These are phyloP conservation scores for Pristionchus exspectatus DNA, from an alignment of 2,888 invertebrate genomes.

Conservation along the genomic window DNA sequence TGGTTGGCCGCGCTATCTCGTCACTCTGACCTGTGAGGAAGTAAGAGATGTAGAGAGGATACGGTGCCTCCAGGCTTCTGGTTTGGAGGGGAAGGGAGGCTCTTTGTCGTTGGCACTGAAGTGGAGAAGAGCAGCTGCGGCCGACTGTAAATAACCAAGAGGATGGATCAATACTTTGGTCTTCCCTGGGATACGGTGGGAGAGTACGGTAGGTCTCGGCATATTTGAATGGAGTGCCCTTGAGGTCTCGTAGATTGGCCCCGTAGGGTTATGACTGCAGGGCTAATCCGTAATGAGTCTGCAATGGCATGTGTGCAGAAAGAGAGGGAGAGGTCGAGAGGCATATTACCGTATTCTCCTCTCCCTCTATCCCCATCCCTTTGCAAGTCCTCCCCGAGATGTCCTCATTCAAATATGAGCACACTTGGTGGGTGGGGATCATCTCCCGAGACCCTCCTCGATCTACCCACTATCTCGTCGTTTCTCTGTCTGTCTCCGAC, in stretches of 20 bases:
- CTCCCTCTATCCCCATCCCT: neutral
- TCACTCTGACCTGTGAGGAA: neutral
- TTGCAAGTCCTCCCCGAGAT: constrained; percentile 11
- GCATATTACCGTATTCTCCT: constrained; percentile 29
- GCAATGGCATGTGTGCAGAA: constrained; percentile 30
- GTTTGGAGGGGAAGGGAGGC: neutral
- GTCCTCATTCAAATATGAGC: constrained; percentile 54
- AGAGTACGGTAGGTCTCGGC: neutral
- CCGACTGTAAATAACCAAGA: constrained; percentile 41
- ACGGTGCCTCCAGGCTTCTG: constrained; percentile 6
- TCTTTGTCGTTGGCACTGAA: constrained; percentile 28
- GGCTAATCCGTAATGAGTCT: constrained; percentile 43
- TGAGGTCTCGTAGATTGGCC: neutral
- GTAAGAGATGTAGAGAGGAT: neutral
- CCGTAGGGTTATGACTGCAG: constrained; percentile 44
- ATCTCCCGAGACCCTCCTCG: neutral
- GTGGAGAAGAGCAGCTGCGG: constrained; percentile 43
- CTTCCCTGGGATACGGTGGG: neutral
- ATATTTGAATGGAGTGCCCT: constrained; percentile 5
- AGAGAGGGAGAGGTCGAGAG: constrained; percentile 16
- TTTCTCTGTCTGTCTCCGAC: neutral
- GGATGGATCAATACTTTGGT: constrained; percentile 27
- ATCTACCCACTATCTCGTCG: neutral
- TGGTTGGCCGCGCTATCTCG: neutral
- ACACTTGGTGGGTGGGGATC: constrained; percentile 31